A percentile compares a stretch with the other conserved stretches of the same genome.
These are phyloP conservation scores for Tipula helvola DNA, from an alignment of 2,888 invertebrate species.

Conservation along the genomic window DNA sequence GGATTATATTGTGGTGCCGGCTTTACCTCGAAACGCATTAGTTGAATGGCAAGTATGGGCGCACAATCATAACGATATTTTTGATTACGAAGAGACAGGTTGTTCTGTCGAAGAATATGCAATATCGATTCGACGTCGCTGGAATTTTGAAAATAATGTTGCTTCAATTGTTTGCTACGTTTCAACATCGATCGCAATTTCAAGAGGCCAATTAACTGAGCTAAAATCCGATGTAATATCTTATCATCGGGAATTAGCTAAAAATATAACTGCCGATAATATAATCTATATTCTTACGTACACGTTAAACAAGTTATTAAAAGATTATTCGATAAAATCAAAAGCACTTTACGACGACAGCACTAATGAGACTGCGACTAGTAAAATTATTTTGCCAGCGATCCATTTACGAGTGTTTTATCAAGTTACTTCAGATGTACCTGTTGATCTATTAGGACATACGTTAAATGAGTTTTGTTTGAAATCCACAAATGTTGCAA, in stretches of 20 bases:
- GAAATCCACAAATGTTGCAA: conserved; percentile 21
- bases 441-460: conserved; percentile 33
- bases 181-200: conserved; percentile 46
- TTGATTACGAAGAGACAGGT: conserved; percentile 86
- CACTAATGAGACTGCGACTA: conserved; percentile 20
- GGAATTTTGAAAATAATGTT: conserved; percentile 82
- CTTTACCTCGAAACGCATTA: conserved; percentile 63
- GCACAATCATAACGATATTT: conserved; percentile 73
- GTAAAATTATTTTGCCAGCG: conserved; percentile 44
- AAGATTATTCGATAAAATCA: conserved; percentile 35
- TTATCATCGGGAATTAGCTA: conserved; percentile 29
- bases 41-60: conserved; percentile 94
- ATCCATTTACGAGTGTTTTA: conserved; percentile 67
- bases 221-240: conserved; percentile 32
- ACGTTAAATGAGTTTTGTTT: conserved; percentile 32
- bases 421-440: conserved; percentile 46
- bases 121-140: conserved; percentile 69
- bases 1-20: conserved; percentile 73
- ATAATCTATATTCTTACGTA: conserved; percentile 45
- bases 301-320: conserved; percentile 37
- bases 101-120: conserved; percentile 71
- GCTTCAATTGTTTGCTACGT: conserved; percentile 76
- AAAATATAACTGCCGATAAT: conserved; percentile 37
- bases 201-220: conserved; percentile 34
- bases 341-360: conserved; percentile 26